A percentile compares a stretch with the other conserved stretches of the same genome.
Conservation (phyloP, 2,797 vertebrate genomes). For the Luscinia megarhynchos region DNA sequence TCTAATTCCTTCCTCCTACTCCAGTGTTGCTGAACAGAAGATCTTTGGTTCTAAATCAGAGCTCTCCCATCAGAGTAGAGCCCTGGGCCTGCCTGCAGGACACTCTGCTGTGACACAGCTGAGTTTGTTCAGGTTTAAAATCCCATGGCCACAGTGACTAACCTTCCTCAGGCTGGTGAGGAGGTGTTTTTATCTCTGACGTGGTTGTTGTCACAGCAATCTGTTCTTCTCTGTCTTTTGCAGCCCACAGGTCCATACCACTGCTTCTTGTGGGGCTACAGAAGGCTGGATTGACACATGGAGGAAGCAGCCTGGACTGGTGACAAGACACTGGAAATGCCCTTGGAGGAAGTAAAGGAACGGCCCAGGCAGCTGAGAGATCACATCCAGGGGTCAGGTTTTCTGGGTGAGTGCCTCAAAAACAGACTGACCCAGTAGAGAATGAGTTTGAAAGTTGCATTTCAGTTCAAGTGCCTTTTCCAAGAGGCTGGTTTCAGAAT, state of each 20-base stretch:
- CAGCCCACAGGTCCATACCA: background rate
- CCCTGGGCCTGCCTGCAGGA: background rate
- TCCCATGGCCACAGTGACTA: background rate
- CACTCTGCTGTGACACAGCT: background rate
- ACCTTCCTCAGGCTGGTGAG: background rate
- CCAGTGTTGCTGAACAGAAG: fast-evolving
- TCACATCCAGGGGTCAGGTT: fast-evolving
- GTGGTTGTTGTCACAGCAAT: background rate
- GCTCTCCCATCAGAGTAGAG: background rate
- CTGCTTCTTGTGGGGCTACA: background rate
- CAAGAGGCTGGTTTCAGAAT: background rate
- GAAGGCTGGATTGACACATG: background rate
- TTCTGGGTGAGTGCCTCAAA: background rate
- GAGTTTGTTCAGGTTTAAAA: background rate
- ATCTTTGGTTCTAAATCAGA: background rate
- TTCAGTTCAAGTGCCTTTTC: background rate
- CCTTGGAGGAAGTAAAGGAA: background rate
- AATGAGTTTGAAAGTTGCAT: background rate
- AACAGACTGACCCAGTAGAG: background rate
- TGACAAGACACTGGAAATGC: background rate
- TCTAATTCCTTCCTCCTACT: constrained; percentile 20
- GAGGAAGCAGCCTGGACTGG: background rate
- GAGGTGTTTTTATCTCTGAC: background rate
- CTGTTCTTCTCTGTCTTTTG: background rate
- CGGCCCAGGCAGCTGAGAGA: background rate